Conservation (phyloP, 1,140 invertebrate species). For the Drosophila subobscura region DNA sequence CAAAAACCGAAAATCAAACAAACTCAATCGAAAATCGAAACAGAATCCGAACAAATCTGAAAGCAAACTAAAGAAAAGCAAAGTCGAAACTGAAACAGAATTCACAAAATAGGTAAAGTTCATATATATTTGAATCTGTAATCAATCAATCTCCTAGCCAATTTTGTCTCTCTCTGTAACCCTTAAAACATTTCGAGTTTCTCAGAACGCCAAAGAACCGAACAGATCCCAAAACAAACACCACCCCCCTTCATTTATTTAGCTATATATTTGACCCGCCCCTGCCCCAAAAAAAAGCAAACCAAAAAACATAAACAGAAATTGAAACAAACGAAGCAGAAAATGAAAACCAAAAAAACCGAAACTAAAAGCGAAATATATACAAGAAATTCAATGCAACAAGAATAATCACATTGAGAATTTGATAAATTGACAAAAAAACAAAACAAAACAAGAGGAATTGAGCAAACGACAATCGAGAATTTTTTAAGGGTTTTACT, state of each 20-base stretch:
- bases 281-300: constrained; percentile 6
- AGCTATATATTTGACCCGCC: no score
- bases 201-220: no score
- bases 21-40: constrained; percentile 22
- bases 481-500: background rate
- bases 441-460: background rate
- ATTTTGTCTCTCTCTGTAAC: constrained; percentile 21
- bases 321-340: constrained; percentile 9
- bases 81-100: constrained; percentile 30
- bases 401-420: constrained; percentile 80
- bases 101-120: constrained; percentile 74
- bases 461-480: constrained; percentile 7
- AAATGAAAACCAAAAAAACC: constrained; percentile 29
- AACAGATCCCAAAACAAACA: no score
- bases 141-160: constrained; percentile 15
- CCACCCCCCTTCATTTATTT: no score
- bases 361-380: constrained; percentile 37
- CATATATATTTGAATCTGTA: constrained; percentile 34
- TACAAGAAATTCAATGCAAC: constrained; percentile 80
- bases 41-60: constrained; percentile 10
- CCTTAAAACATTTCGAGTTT: background rate
- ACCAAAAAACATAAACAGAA: constrained; percentile 14
- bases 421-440: constrained; percentile 26
- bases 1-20: constrained; percentile 11
- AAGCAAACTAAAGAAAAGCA: constrained; percentile 28